Conservation (phyloP, 2,113 vertebrate genomes). For the Megaceryle maxima region DNA sequence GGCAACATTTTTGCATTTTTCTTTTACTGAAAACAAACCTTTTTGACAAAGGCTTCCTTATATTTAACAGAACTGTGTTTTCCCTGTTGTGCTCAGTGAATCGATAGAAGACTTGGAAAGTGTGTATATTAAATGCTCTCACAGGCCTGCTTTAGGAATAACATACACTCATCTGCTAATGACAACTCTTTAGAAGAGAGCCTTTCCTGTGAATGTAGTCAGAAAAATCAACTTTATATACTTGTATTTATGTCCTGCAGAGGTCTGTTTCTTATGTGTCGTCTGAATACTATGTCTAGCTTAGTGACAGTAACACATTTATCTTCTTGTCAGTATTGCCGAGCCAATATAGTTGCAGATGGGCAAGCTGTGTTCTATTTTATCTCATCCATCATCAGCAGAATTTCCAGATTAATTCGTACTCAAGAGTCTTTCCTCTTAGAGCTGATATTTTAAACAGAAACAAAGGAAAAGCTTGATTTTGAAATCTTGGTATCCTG, state of each 20-base stretch:
- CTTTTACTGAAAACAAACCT: neutral
- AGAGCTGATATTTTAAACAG: neutral
- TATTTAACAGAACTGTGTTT: neutral
- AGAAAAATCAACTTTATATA: neutral
- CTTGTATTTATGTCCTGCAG: neutral
- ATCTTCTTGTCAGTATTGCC: neutral
- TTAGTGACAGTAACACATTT: slow-evolving; percentile 15
- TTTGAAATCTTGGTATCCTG: neutral
- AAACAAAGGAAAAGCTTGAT: neutral
- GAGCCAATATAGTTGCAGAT: neutral
- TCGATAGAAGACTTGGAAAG: neutral
- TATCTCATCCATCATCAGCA: neutral
- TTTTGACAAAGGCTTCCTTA: neutral
- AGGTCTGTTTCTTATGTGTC: neutral
- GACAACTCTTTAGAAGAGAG: neutral
- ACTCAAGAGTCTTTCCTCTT: neutral
- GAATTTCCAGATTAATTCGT: slow-evolving; percentile 27
- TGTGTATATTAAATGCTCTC: neutral
- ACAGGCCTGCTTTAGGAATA: neutral
- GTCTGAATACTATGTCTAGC: neutral
- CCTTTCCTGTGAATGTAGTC: neutral
- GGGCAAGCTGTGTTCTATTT: neutral
- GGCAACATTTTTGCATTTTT: neutral
- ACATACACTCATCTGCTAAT: neutral
- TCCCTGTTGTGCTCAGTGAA: neutral